Conservation (phyloP, 2,113 vertebrate species). For the Tor tambroides region DNA sequence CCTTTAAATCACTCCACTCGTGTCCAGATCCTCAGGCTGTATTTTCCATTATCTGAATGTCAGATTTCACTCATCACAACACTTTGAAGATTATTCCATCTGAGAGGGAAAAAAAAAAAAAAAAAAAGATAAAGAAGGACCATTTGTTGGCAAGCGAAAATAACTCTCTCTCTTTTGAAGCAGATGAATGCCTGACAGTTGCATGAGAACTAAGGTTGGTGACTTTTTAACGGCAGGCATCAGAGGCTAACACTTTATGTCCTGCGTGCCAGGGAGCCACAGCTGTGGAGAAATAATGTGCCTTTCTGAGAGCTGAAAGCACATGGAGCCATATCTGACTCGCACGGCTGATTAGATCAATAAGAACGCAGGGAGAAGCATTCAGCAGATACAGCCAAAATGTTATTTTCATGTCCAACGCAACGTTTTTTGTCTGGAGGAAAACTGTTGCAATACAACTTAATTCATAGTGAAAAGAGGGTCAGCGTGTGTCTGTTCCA, state of each 20-base stretch:
- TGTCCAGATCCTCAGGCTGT: conserved; percentile 36
- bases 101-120: background rate
- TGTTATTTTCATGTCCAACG: background rate
- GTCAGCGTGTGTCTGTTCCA: background rate
- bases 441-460: background rate
- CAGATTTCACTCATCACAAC: conserved; percentile 29
- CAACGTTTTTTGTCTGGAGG: background rate
- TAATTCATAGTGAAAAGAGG: background rate
- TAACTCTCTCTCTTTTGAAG: conserved; percentile 27
- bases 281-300: conserved; percentile 9
- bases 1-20: background rate
- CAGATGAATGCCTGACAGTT: conserved; percentile 4
- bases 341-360: conserved; percentile 1
- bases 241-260: conserved; percentile 6
- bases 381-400: background rate
- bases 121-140: background rate
- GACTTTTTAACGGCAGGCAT: conserved; percentile 23
- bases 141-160: conserved; percentile 36
- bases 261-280: conserved; percentile 3
- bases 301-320: conserved; percentile 6
- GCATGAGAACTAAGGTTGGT: conserved; percentile 19
- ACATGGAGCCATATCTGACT: background rate
- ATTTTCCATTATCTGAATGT: conserved; percentile 36
- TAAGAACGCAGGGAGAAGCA: background rate
- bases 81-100: conserved; percentile 43